Evolutionary conservation across 2,888 invertebrate genomes (phyloP).

Genomic region (Cantharis rufa): DNA sequence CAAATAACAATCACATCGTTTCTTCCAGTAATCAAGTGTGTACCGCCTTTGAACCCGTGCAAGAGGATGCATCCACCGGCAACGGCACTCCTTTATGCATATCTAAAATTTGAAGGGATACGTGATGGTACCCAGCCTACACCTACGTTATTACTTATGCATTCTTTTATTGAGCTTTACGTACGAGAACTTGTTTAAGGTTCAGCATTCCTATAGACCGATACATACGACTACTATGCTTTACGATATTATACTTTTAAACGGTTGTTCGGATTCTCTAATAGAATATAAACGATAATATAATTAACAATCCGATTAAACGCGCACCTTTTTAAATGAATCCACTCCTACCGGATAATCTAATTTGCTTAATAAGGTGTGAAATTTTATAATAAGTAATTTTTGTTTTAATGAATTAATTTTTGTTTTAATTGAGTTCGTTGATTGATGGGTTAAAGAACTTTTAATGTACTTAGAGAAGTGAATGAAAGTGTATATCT

Average conservation of each 20-base stretch:
- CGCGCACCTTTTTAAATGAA: background rate
- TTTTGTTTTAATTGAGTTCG: slow-evolving; percentile 3
- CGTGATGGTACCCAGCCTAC: background rate
- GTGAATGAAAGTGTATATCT: background rate
- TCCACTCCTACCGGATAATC: background rate
- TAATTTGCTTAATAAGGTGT: slow-evolving; percentile 7
- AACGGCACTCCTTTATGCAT: background rate
- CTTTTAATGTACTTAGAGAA: slow-evolving; percentile 1
- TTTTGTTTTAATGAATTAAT: slow-evolving; percentile 1
- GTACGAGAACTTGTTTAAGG: background rate
- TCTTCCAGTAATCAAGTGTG: background rate
- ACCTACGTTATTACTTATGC: background rate
- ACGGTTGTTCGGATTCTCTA: background rate
- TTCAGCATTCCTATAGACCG: background rate
- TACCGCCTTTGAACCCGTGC: background rate
- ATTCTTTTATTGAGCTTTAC: background rate
- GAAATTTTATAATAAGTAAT: slow-evolving; percentile 7
- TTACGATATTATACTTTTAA: background rate
- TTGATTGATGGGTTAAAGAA: slow-evolving; percentile 7
- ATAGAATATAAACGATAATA: background rate
- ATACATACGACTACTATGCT: background rate
- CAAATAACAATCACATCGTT: background rate
- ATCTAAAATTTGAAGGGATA: background rate
- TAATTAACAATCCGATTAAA: background rate
- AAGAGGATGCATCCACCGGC: background rate